Conservation (phyloP, 2,888 invertebrate species). For the Troilus luridus region DNA sequence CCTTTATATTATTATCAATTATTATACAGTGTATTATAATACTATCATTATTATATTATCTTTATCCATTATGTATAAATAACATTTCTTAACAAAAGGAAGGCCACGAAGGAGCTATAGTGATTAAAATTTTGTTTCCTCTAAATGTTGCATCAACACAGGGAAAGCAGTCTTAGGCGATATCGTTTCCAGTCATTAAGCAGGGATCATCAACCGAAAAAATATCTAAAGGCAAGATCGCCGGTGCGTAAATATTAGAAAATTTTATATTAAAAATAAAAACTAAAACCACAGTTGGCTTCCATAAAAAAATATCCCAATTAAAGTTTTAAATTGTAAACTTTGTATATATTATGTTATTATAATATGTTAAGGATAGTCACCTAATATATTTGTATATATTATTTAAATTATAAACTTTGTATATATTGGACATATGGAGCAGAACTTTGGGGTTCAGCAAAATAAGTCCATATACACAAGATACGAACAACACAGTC, state of each 20-base stretch:
- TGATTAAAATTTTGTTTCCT: neutral
- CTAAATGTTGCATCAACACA: neutral
- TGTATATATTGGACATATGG: too few species aligned
- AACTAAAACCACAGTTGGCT: neutral
- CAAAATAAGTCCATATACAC: too few species aligned
- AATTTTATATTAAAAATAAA: neutral
- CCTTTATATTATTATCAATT: too few species aligned
- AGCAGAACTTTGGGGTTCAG: too few species aligned
- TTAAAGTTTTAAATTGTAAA: too few species aligned
- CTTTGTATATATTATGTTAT: too few species aligned
- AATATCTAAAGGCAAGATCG: neutral
- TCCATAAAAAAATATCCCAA: neutral
- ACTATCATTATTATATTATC: neutral
- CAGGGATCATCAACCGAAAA: conserved; percentile 16
- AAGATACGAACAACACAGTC: too few species aligned
- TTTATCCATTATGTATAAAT: neutral
- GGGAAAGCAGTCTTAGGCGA: conserved; percentile 27
- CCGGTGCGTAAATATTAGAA: neutral
- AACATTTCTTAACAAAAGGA: neutral
- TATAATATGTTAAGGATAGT: too few species aligned
- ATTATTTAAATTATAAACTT: too few species aligned
- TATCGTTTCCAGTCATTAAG: neutral
- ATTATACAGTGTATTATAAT: too few species aligned
- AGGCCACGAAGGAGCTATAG: neutral
- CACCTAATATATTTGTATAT: too few species aligned